These are phyloP conservation scores for Nomada fucata DNA, from an alignment of 2,888 invertebrate genomes.

Conservation along the genomic window DNA sequence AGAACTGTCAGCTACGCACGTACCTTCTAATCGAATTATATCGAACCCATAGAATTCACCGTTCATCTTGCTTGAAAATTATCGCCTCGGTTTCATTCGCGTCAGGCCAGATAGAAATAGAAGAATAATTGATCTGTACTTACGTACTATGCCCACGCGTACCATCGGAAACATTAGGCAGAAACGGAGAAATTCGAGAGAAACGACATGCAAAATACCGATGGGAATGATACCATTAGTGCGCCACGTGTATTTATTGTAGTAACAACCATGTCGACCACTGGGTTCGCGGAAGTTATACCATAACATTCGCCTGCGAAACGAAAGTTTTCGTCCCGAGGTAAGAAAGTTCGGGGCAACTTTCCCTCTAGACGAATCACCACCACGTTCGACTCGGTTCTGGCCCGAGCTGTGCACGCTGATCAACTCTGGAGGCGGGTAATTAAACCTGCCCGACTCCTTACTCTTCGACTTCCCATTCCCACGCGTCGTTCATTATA, in stretches of 20 bases:
- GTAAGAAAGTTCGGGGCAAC: constrained; percentile 60
- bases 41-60: too few species aligned
- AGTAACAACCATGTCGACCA: neutral
- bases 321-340: constrained; percentile 56
- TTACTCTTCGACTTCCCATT: constrained; percentile 51
- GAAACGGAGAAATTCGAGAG: neutral
- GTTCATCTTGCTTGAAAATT: too few species aligned
- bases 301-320: constrained; percentile 60
- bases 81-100: too few species aligned
- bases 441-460: constrained; percentile 62
- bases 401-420: constrained; percentile 44
- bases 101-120: too few species aligned
- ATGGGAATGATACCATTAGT: neutral
- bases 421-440: constrained; percentile 63
- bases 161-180: neutral
- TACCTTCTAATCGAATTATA: too few species aligned
- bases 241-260: constrained; percentile 7
- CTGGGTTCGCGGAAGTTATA: constrained; percentile 9
- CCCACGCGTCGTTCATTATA: constrained; percentile 58
- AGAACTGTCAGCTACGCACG: too few species aligned
- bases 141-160: too few species aligned
- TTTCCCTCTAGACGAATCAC: constrained; percentile 67
- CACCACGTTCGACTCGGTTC: constrained; percentile 56
- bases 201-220: neutral
- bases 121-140: too few species aligned